phyloP scores from a whole-genome alignment of 2,797 vertebrate species.

The Aulostomus chinensis region DNA sequence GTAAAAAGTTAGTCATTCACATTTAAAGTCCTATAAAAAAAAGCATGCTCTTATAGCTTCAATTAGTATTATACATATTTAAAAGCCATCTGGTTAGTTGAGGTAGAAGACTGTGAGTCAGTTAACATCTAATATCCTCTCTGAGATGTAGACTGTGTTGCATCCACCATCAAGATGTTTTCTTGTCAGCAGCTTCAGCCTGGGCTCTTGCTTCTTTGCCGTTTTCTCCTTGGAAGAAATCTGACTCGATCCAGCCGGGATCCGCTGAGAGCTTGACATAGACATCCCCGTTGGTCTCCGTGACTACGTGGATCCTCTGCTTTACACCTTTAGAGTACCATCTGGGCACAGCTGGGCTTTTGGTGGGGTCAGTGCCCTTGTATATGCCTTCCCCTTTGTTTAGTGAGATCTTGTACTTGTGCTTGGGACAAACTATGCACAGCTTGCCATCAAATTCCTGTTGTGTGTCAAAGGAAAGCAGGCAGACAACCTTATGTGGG shows the following conservation, averaged over 20 bases:
- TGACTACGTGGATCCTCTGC: constrained; percentile 87
- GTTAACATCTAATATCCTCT: constrained; percentile 2
- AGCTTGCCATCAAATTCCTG: constrained; percentile 87
- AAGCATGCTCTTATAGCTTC: no score
- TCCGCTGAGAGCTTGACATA: constrained; percentile 85
- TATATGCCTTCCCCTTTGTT: constrained; percentile 88
- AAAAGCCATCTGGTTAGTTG: neutral
- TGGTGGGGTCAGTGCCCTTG: constrained; percentile 78
- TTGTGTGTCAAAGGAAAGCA: constrained; percentile 3
- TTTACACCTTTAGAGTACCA: constrained; percentile 92
- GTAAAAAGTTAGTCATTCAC: no score
- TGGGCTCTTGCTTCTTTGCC: constrained; percentile 72
- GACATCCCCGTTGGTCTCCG: constrained; percentile 78
- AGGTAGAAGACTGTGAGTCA: constrained; percentile 3
- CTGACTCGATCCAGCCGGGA: constrained; percentile 82
- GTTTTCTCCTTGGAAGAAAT: constrained; percentile 87
- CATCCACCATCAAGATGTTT: constrained; percentile 12
- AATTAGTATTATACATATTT: no score
- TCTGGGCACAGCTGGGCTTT: constrained; percentile 64
- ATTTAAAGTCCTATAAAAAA: no score
- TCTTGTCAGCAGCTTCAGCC: constrained; percentile 35
- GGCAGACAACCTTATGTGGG: constrained; percentile 14
- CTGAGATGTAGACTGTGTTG: neutral
- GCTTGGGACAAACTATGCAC: constrained; percentile 93
- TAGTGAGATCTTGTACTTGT: constrained; percentile 92